A percentile compares a stretch with the other conserved stretches of the same genome.
These are phyloP conservation scores for Eupsilia transversa DNA, from an alignment of 2,888 invertebrate genomes.

Conservation along the genomic window DNA sequence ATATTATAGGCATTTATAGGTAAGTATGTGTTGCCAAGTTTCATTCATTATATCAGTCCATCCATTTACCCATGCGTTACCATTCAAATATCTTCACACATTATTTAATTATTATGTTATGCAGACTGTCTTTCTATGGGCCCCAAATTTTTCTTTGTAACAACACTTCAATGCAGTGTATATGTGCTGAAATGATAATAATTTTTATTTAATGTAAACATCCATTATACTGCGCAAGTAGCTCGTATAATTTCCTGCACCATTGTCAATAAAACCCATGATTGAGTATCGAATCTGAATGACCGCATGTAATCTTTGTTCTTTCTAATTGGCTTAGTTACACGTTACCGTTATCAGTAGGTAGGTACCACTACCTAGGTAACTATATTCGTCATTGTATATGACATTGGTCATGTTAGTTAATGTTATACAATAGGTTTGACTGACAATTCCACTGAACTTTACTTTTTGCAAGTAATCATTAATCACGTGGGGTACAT, in stretches of 20 bases:
- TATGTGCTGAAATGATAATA: not conserved
- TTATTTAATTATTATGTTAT: not conserved
- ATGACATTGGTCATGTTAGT: slow-evolving; percentile 26
- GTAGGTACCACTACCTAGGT: not conserved
- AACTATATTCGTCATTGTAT: slow-evolving; percentile 26
- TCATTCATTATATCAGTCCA: not conserved
- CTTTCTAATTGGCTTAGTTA: slow-evolving; percentile 27
- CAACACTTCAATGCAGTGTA: not conserved
- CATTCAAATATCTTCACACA: not conserved
- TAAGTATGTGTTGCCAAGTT: slow-evolving; percentile 3
- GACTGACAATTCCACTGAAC: slow-evolving; percentile 31
- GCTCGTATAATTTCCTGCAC: slow-evolving; percentile 9
- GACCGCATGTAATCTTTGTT: slow-evolving; percentile 7
- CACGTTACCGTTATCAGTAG: slow-evolving; percentile 29
- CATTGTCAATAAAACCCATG: slow-evolving; percentile 11
- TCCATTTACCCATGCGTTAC: not conserved
- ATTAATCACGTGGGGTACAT: not conserved
- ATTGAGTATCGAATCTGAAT: slow-evolving; percentile 23
- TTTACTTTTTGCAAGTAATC: slow-evolving; percentile 18
- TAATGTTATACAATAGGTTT: slow-evolving; percentile 10
- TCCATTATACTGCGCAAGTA: not conserved
- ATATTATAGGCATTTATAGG: too few species aligned
- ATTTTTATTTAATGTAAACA: not conserved
- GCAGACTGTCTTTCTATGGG: not conserved
- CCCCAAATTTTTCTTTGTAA: not conserved